Evolutionary conservation across 2,888 invertebrate genomes (phyloP), one percentile per base, ranked within the genome.

Genomic region (Nymphalis urticae): DNA sequence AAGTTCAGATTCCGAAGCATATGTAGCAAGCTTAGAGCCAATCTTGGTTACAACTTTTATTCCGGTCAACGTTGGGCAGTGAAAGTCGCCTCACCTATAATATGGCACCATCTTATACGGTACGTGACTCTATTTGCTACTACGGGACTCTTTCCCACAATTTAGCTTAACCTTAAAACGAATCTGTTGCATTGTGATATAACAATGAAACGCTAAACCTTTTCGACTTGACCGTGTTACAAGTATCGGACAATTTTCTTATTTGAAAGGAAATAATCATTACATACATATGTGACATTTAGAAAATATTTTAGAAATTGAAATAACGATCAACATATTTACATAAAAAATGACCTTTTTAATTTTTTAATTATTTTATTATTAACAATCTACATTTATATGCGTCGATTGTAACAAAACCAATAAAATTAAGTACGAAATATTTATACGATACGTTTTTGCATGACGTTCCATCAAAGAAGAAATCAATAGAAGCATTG

Each of bases 51-150:
- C 56, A 27, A 16, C 61, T 48, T 62, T 66, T 66, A 61, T 66
- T 62, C 62, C 61, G 77, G 66, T 72, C 73, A 75, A 75, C 75
- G 71, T 73, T 59, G 67, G 71, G 69, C 69, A 76, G 76, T 72
- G 77, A 77, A 77, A 78, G 76, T 76, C 77, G 66, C 73, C 74
- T 74, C 73, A 70, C 72, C 80, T 83, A 80, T 82, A 83, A 81
- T 79, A 83, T 80, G 80, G 75, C 78, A 80, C 81, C 84, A 76
- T 76, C 79, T 83, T 85, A 88, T 89, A 85, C 84, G 80, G 79
- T 85, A 89, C 89, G 89, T 89, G 89, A 89, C 88, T 87, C 86
- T 88, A 87, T 89, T 89, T 85, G 81, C 83, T 83, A 82, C 82
- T 82, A 85, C 79, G 81, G 83, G 81, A 82, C 83, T 81, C 83